A percentile compares a stretch with the other conserved stretches of the same genome.
Evolutionary conservation across 2,113 vertebrate species (phyloP).

Genomic region (Lucifuga dentata): DNA sequence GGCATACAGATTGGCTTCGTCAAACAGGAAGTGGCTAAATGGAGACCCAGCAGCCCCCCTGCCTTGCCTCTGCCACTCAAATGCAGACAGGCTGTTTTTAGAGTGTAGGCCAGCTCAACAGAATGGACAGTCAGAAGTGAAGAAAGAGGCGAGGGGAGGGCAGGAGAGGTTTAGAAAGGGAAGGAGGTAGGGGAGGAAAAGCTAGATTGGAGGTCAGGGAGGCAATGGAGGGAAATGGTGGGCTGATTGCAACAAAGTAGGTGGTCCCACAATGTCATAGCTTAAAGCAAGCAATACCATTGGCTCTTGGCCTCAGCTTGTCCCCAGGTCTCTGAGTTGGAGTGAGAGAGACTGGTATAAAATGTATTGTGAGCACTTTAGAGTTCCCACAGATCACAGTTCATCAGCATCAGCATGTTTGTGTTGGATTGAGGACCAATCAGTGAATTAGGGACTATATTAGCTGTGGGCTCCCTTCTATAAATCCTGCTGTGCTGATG

Average conservation of each 20-base stretch:
- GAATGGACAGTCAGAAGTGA: slow-evolving; percentile 57
- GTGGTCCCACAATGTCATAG: slow-evolving; percentile 48
- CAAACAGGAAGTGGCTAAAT: slow-evolving; percentile 74
- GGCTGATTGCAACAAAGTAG: slow-evolving; percentile 54
- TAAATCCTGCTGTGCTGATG: slow-evolving; percentile 63
- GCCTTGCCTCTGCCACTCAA: slow-evolving; percentile 67
- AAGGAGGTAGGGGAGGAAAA: slow-evolving; percentile 11
- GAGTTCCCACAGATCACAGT: slow-evolving; percentile 58
- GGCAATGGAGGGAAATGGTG: slow-evolving; percentile 46
- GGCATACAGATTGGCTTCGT: slow-evolving; percentile 62
- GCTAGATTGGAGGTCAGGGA: slow-evolving; percentile 67
- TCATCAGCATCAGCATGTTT: slow-evolving; percentile 74
- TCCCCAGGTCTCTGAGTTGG: slow-evolving; percentile 35
- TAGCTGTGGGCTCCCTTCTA: slow-evolving; percentile 42
- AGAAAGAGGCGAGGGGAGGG: slow-evolving; percentile 13
- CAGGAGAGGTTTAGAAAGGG: slow-evolving; percentile 13
- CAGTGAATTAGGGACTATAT: slow-evolving; percentile 47
- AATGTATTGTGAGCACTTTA: slow-evolving; percentile 46
- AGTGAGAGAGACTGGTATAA: slow-evolving; percentile 32
- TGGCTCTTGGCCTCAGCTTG: slow-evolving; percentile 43
- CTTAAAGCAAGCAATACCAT: slow-evolving; percentile 35
- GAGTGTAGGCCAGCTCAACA: slow-evolving; percentile 39
- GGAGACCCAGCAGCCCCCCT: slow-evolving; percentile 45
- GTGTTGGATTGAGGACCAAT: slow-evolving; percentile 59
- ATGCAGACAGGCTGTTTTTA: slow-evolving; percentile 62